phyloP scores from a whole-genome alignment of 2,888 invertebrate genomes.

The Stramonita haemastoma region DNA sequence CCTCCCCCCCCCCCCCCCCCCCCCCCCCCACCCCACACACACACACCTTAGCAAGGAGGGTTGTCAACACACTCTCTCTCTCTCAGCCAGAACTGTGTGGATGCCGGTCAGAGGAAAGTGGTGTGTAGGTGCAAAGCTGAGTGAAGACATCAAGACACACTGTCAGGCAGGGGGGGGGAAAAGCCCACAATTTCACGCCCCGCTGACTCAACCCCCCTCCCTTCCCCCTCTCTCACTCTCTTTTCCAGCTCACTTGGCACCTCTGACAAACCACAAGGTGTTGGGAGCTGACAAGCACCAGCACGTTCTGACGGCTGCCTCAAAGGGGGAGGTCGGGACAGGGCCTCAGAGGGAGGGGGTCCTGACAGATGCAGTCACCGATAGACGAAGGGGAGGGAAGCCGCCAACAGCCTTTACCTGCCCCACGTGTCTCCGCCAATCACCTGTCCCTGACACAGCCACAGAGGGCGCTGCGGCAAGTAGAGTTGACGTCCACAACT shows the following conservation, averaged over 20 bases:
- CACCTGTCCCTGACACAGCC: background rate
- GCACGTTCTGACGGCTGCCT: background rate
- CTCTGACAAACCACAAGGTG: background rate
- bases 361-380: slow-evolving; percentile 27
- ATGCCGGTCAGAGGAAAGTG: no score
- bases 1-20: no score
- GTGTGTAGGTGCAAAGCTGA: no score
- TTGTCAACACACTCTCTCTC: no score
- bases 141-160: no score
- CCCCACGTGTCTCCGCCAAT: slow-evolving; percentile 29
- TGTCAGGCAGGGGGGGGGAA: no score
- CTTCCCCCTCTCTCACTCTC: background rate
- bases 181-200: background rate
- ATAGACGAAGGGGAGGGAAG: background rate
- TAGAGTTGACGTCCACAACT: slow-evolving; percentile 32
- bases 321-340: background rate
- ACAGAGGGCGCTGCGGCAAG: background rate
- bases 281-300: background rate
- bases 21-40: no score
- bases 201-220: background rate
- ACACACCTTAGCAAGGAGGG: no score
- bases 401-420: background rate
- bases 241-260: background rate
- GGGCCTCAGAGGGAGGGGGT: background rate
- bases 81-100: no score